Percentiles rank a stretch among this genome's conserved stretches.
Evolutionary conservation across 2,113 vertebrate genomes (phyloP).

Genomic region (Hippocampus abdominalis): DNA sequence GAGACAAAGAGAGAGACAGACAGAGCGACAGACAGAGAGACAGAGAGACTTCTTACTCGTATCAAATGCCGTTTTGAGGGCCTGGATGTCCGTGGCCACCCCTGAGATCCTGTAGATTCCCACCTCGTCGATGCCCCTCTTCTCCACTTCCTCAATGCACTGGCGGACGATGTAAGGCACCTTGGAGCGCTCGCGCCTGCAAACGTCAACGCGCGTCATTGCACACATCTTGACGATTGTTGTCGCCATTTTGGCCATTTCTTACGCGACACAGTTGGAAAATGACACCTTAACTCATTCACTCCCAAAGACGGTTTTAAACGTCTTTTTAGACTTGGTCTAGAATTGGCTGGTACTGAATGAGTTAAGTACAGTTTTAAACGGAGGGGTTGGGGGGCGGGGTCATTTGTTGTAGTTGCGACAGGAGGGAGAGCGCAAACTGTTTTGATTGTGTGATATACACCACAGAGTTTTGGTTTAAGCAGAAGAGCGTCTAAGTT

Average conservation of each 20-base stretch:
- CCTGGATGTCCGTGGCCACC: constrained; percentile 97
- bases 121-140: constrained; percentile 95
- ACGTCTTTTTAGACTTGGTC: too few relatives aligned
- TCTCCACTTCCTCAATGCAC: constrained; percentile 98
- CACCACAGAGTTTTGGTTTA: neutral
- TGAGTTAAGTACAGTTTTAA: too few relatives aligned
- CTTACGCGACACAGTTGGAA: too few relatives aligned
- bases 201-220: neutral
- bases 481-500: neutral
- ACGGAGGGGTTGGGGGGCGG: too few relatives aligned
- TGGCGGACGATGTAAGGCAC: constrained; percentile 99
- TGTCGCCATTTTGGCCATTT: neutral
- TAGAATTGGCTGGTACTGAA: too few relatives aligned
- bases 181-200: constrained; percentile 96
- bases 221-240: neutral
- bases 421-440: neutral
- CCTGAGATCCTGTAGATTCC: constrained; percentile 99
- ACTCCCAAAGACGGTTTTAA: too few relatives aligned
- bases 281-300: too few relatives aligned
- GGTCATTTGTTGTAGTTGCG: too few relatives aligned
- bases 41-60: constrained; percentile 79
- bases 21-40: neutral
- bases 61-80: constrained; percentile 90
- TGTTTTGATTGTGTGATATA: neutral
- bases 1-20: neutral